Conservation (phyloP, 2,113 vertebrate species). For the zebrafish (Danio rerio) region GRCz12tu NC_133197.1:10007501-10008000, state of each 20-base stretch:
- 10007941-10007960: conserved; percentile 59
- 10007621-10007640: conserved; percentile 58
- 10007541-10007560: conserved; percentile 25
- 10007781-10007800: conserved; percentile 71
- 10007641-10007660: conserved; percentile 45
- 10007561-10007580: conserved; percentile 30
- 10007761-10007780: background rate
- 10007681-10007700: conserved; percentile 65
- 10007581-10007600: conserved; percentile 27
- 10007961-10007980: conserved; percentile 90
- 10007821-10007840: conserved; percentile 92
- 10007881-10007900: conserved; percentile 91
- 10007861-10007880: conserved; percentile 93
- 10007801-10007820: conserved; percentile 93
- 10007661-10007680: conserved; percentile 57
- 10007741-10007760: conserved; percentile 67
- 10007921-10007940: conserved; percentile 57
- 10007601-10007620: conserved; percentile 58
- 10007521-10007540: background rate
- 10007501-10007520: background rate
- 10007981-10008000: conserved; percentile 90
- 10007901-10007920: conserved; percentile 91
- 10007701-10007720: conserved; percentile 76
- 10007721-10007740: conserved; percentile 60
- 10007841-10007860: conserved; percentile 93